Base-by-base conservation (phyloP, 1,140 invertebrate genomes). In the Lucilia cuprina region DNA sequence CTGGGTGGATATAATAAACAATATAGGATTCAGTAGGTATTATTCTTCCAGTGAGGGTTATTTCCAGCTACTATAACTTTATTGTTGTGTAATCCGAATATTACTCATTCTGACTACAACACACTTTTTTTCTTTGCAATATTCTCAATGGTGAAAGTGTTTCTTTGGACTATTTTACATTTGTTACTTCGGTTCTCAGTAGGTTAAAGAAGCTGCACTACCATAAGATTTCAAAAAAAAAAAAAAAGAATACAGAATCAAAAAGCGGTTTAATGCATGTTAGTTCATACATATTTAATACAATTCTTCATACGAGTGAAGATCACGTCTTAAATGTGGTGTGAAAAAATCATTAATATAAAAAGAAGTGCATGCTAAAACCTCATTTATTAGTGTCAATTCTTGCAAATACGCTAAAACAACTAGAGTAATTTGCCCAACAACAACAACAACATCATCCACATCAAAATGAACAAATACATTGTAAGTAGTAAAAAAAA, bases 321-420 rank as follows among this genome's bases (percentile, higher is more conserved):
- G 77, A 80, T 80, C 77, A 80, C 77, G 77, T 80, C 47, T 80
- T 47, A 49, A 80, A 49, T 49, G 41, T 17, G 19, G 77, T 80
- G n/a, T 19, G 17, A 80, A 80, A 80, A 21, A 21, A 19, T 21
- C n/a, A 49, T 25, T 49, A 19, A 80, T 80, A 80, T 80, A 80
- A 80, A 80, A 80, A 80, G 77, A 80, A 80, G 41, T 25, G 77
- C n/a, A 21, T 25, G 77, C 41, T 10, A 49, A 80, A 49, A 50
- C 9, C 19, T 50, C 19, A 49, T 80, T 80, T 80, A 80, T 80
- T 80, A 49, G 77, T 80, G n/a, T 19, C 77, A 80, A 50, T 21
- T 19, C n/a, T 70, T 19, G 4, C 9, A 5, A 21, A 70, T 19
- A 21, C n/a, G 19, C 19, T 21, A 21, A 70, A 70, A 19, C 5